Percentiles rank a stretch among this genome's conserved stretches.
Evolutionary conservation across 1,140 invertebrate genomes (phyloP).

Genomic region (Neodiprion lecontei): DNA sequence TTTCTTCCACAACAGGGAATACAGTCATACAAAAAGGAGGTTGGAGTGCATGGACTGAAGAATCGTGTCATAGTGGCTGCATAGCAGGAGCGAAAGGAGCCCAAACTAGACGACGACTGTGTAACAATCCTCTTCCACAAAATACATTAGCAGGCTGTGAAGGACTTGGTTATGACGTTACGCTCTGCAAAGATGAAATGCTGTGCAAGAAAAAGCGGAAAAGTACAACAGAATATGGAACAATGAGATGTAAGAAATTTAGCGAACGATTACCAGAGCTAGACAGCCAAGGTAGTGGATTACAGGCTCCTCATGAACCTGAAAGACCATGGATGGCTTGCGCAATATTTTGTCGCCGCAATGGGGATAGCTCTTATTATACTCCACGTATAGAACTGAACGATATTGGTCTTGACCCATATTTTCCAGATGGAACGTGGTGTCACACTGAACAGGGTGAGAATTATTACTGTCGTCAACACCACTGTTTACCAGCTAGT

Average conservation of each 20-base stretch:
- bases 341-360: conserved; percentile 75
- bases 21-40: conserved; percentile 44
- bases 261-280: conserved; percentile 65
- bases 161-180: conserved; percentile 68
- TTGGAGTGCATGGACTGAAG: conserved; percentile 71
- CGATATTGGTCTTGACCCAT: conserved; percentile 73
- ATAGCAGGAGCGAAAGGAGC: conserved; percentile 67
- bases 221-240: conserved; percentile 65
- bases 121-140: conserved; percentile 62
- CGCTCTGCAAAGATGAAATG: conserved; percentile 71
- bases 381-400: conserved; percentile 77
- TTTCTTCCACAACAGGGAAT: not conserved
- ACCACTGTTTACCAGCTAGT: conserved; percentile 74
- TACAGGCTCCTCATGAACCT: conserved; percentile 74
- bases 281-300: conserved; percentile 67
- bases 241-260: conserved; percentile 69
- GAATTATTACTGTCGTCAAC: conserved; percentile 76
- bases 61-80: conserved; percentile 72
- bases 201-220: conserved; percentile 66
- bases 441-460: conserved; percentile 70
- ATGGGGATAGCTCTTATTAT: conserved; percentile 72
- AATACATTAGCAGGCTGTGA: conserved; percentile 67
- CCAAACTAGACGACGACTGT: conserved; percentile 62
- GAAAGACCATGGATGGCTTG: conserved; percentile 78
- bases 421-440: conserved; percentile 84